Conservation (phyloP, 1,140 invertebrate genomes). For the Palaemon carinicauda region DNA sequence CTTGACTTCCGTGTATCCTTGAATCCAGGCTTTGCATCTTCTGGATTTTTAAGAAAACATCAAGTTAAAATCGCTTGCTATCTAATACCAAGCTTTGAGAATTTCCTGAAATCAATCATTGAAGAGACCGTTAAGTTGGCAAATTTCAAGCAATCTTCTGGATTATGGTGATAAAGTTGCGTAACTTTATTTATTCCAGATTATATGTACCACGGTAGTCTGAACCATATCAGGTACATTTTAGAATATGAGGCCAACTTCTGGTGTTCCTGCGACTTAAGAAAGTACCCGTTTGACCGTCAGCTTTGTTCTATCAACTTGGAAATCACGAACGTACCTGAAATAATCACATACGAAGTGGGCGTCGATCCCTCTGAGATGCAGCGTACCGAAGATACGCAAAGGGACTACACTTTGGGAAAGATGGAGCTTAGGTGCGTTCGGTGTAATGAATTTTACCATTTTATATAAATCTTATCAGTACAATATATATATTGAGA, state of each 20-base stretch:
- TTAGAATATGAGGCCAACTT: constrained; percentile 28
- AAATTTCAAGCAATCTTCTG: not conserved
- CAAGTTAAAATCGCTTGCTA: too few species aligned
- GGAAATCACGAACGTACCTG: not conserved
- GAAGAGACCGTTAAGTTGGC: not conserved
- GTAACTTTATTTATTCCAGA: not conserved
- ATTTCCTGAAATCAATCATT: too few species aligned
- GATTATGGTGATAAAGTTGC: not conserved
- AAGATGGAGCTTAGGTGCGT: too few species aligned
- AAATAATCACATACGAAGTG: not conserved
- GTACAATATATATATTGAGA: too few species aligned
- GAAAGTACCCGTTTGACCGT: constrained; percentile 26
- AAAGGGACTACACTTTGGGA: not conserved
- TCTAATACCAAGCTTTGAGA: too few species aligned
- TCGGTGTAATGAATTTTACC: too few species aligned
- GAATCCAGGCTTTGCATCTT: too few species aligned
- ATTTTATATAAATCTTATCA: too few species aligned
- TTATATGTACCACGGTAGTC: not conserved
- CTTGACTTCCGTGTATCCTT: too few species aligned
- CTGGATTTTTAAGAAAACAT: too few species aligned
- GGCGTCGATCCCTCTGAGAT: not conserved
- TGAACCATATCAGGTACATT: not conserved
- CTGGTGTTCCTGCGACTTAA: not conserved
- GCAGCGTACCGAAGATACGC: not conserved
- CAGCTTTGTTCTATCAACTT: constrained; percentile 6